Evolutionary conservation across 2,797 vertebrate genomes (phyloP), one percentile per base, ranked within the genome.

Genomic region (Acrossocheilus fasciatus): DNA sequence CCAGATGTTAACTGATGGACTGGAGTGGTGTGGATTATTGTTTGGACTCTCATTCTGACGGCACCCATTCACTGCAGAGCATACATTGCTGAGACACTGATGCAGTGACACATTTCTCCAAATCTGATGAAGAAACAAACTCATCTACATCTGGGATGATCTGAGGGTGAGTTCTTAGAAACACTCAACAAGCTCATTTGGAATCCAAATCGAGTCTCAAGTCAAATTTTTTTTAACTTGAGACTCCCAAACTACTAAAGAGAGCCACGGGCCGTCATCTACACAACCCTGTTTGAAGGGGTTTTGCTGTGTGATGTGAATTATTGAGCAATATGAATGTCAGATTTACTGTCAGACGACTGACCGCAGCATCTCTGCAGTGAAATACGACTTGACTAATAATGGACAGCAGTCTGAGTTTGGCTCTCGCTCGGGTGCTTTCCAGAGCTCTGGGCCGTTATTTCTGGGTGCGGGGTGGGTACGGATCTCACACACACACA

Each of bases 341-440:
- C 54, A 59, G 54, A 64, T 30, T 12, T 64, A 30, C 62, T 64
- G 62, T 64, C 26, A 64, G 62, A 64, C 26, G 26, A 14, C n/a
- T 14, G 59, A 64, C 50, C 52, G 36, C 75, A 77, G 34, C 34
- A 57, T 77, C 54, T 26, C 54, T 17, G 14, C 36, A 30, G 76
- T 77, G 76, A 78, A 78, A 78, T 78, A 78, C 9, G 14, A 43
- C 57, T 79, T 62, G 1, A 64, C 23, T 62, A 62, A 79, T 62
- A 62, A 79, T 57, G 57, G 54, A 62, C 39, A 54, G 34, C 75
- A 59, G 36, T 43, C 20, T 78, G 20, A 64, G 77, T 64, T 45
- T 45, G 57, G 77, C 39, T 79, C 39, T 79, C 23, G 8, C 14
- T 45, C 54, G 4, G 80, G 45, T 69, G 79, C 62, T 81, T 81